Evolutionary conservation across 2,113 vertebrate genomes (phyloP), one percentile per base, ranked within the genome.

Genomic region (Ophthalmolycus amberensis): DNA sequence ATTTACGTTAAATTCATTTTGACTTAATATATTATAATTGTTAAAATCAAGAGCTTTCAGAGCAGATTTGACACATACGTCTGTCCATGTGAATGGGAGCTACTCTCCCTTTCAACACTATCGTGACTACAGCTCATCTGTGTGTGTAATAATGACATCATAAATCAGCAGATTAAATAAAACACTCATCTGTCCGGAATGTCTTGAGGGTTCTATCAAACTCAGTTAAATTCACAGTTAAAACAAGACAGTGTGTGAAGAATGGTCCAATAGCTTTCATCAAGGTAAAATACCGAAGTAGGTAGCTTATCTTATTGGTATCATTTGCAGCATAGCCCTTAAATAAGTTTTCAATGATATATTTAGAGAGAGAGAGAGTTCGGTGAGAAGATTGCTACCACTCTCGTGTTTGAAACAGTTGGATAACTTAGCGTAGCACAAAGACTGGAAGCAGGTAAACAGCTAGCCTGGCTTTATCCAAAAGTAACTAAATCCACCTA

Each of bases 161-260:
- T 9, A 50, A 52, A 7, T 66, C 46, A 69, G 9, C n/a, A 25
- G 1, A 56, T 62, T 27, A 60, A 54, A 56, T 34, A 52, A 52
- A 46, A 65, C 11, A 20, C 40, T 15, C n/a, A 60, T 66, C 48
- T 48, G 25, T 25, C 40, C 5, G 29, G 52, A 32, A 68, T 77
- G 79, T 77, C 37, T 60, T 48, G 4, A 80, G 11, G 29, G 44
- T 80, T 81, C 18, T 10, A 40, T 74, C 34, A 65, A 73, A 38
- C 40, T 27, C 25, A 11, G 54, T 71, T 62, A 44, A 63, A 40
- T 67, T 70, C 40, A 66, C 7, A 77, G 56, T 78, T 74, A 83
- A 81, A 68, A 34, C 37, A 52, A 68, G 75, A 60, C 56, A 20
- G 15, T 50, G 37, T 52, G 15, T 70, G 27, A 72, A 27, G 50